phyloP scores from a whole-genome alignment of 1,140 invertebrate genomes.

The Papilio polyxenes region DNA sequence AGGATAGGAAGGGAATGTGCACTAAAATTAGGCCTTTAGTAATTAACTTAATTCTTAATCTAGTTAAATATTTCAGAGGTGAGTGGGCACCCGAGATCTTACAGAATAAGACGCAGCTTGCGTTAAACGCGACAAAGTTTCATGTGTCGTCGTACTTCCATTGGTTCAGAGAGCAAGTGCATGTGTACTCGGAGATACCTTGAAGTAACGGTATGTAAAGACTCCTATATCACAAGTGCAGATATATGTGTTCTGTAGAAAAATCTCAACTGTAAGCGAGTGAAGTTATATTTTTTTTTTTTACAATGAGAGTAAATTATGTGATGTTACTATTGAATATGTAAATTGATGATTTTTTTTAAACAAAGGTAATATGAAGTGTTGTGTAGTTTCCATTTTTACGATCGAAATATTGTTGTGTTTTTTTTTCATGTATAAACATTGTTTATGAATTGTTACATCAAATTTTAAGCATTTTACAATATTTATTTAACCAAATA shows the following conservation, averaged over 20 bases:
- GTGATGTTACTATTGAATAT: neutral
- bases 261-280: constrained; percentile 34
- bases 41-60: neutral
- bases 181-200: constrained; percentile 85
- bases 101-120: constrained; percentile 83
- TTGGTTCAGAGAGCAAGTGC: constrained; percentile 88
- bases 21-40: no score
- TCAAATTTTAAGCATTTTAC: neutral
- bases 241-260: constrained; percentile 32
- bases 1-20: no score
- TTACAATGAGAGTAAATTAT: neutral
- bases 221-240: constrained; percentile 42
- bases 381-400: neutral
- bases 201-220: constrained; percentile 68
- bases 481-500: neutral
- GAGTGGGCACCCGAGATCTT: constrained; percentile 88
- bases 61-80: constrained; percentile 82
- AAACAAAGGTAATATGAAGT: neutral
- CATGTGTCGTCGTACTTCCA: constrained; percentile 85
- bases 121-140: constrained; percentile 83
- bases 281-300: constrained; percentile 21
- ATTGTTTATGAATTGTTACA: neutral
- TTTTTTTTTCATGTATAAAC: neutral
- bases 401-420: neutral
- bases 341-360: neutral